Base-by-base conservation (phyloP, 2,113 vertebrate species). In the Oncorhynchus gorbuscha region DNA sequence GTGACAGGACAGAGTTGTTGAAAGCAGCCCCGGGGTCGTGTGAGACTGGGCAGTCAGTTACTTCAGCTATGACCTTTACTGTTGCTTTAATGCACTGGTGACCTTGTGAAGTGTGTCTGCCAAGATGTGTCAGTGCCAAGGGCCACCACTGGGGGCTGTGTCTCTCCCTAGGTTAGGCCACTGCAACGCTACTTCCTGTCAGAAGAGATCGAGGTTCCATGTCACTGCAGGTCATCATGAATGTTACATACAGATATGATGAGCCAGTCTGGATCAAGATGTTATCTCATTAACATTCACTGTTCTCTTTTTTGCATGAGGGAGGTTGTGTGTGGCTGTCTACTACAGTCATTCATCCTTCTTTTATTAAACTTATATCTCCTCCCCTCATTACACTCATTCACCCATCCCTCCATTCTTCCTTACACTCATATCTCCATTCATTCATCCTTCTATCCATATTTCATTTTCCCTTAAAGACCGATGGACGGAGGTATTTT, bases 151-250 rank as follows among this genome's bases (percentile, higher is more conserved):
- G 39, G 79, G 84, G 83, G 86, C 75, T 51, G 4, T 65, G 77
- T 86, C 80, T 83, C 78, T 87, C 87, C 88, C 75, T 65, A 76
- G 87, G 86, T 81, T 74, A 86, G 9, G 81, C 82, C 81, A 79
- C 83, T 65, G 61, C 77, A n/a, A 77, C 81, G 72, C 87, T 68
- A 86, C 85, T 69, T 70, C 77, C 88, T 90, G 89, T 93, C 88
- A 90, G 67, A 85, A 85, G 74, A 84, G 86, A 90, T 89, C 85
- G 83, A 83, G 87, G 75, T 84, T 86, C 80, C 86, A 73, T 80
- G 76, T 84, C 81, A 84, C 87, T 80, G 72, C 14, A 58, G 84
- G 88, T 87, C 83, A 80, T 87, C 76, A 86, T 89, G 81, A 88
- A 87, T 87, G 85, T 89, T 88, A 86, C 85, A 89, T 88, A 82